Conservation (phyloP, 2,113 vertebrate genomes). For the Phasianus colchicus region DNA sequence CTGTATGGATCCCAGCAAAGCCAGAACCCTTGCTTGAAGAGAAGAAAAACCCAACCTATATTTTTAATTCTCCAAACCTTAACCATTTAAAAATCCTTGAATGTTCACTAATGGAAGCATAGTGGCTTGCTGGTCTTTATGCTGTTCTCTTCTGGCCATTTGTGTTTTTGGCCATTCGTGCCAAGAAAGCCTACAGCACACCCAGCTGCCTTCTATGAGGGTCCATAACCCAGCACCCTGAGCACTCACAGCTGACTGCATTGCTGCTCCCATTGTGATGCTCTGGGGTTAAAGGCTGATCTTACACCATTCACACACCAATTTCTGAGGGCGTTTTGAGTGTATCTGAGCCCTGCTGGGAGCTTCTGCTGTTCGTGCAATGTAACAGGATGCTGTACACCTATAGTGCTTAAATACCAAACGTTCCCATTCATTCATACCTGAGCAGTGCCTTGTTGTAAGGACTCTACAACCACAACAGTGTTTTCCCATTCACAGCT, state of each 20-base stretch:
- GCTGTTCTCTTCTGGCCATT: rapidly evolving
- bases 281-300: not conserved
- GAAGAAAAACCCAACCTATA: not conserved
- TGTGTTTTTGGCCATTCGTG: rapidly evolving
- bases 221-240: not conserved
- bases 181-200: not conserved
- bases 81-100: not conserved
- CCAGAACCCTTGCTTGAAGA: not conserved
- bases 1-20: not conserved
- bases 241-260: not conserved
- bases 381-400: not conserved
- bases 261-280: not conserved
- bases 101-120: not conserved
- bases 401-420: not conserved
- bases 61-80: not conserved
- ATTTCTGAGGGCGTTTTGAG: not conserved
- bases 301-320: rapidly evolving
- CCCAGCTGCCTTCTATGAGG: not conserved
- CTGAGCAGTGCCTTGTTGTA: not conserved
- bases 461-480: not conserved
- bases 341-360: not conserved
- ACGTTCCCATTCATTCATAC: not conserved
- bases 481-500: not conserved
- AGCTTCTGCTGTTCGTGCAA: rapidly evolving
- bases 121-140: not conserved